Percentiles rank a stretch among this genome's conserved stretches.
Evolutionary conservation across 2,113 vertebrate genomes (phyloP).

Genomic region (Agelaius phoeniceus): DNA sequence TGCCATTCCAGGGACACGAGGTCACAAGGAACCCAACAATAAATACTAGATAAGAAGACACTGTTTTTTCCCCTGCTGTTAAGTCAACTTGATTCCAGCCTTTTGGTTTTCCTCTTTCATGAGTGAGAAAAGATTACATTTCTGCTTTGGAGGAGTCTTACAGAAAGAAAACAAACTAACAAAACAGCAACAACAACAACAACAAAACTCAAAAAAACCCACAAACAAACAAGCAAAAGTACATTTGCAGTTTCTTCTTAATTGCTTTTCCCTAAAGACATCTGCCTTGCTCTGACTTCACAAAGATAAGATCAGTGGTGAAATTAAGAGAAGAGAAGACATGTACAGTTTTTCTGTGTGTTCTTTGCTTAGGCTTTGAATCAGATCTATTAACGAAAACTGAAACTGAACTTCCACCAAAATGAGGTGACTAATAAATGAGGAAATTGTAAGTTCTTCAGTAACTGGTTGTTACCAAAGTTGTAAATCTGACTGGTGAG

Average conservation of each 20-base stretch:
- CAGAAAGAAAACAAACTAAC: not conserved
- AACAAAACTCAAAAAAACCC: not conserved
- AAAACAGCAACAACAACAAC: not conserved
- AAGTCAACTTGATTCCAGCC: not conserved
- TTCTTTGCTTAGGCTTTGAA: not conserved
- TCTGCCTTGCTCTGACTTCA: not conserved
- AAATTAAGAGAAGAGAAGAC: not conserved
- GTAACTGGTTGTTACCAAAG: not conserved
- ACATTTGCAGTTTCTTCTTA: not conserved
- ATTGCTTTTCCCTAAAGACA: not conserved
- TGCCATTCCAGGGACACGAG: not conserved
- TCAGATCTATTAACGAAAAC: not conserved
- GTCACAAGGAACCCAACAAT: not conserved
- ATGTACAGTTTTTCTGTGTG: not conserved
- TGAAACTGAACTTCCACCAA: not conserved
- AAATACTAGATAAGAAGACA: not conserved
- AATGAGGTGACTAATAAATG: not conserved
- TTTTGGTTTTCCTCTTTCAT: not conserved
- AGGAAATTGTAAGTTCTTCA: not conserved
- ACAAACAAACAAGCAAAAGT: not conserved
- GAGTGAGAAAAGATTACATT: not conserved
- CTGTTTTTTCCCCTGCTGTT: not conserved
- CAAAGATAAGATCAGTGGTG: not conserved
- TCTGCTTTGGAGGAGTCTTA: not conserved
- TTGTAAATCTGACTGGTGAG: not conserved